phyloP scores from a whole-genome alignment of 2,113 vertebrate genomes.

The Dendrocopos noguchii region DNA sequence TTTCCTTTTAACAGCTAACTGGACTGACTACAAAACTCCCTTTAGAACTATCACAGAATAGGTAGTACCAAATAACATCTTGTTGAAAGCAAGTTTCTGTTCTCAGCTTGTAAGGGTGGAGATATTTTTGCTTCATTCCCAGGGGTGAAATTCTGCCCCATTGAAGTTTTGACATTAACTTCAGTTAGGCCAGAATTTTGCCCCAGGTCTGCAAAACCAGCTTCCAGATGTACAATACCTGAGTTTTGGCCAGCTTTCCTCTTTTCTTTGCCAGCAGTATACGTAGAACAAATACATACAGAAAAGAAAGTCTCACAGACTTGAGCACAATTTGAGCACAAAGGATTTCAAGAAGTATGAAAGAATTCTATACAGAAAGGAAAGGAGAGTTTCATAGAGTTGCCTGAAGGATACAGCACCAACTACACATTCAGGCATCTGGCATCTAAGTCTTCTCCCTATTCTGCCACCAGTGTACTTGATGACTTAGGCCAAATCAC shows the following conservation, averaged over 20 bases:
- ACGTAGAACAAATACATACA: conserved; percentile 1
- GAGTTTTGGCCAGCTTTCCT: conserved; percentile 20
- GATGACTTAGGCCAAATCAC: not conserved
- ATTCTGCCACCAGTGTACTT: not conserved
- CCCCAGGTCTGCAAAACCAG: conserved; percentile 39
- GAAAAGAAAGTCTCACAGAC: not conserved
- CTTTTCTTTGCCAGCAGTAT: not conserved
- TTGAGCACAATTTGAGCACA: not conserved
- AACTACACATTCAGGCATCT: not conserved
- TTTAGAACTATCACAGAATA: not conserved
- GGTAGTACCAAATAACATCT: not conserved
- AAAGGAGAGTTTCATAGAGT: not conserved
- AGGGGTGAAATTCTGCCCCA: conserved; percentile 46
- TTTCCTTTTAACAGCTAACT: not conserved
- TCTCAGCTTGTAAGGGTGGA: conserved; percentile 47
- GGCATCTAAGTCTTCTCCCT: not conserved
- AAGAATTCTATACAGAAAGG: not conserved
- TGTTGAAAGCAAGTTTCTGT: conserved; percentile 44
- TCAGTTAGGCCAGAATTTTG: not conserved
- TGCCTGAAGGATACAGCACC: not conserved
- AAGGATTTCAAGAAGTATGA: not conserved
- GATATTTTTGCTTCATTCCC: conserved; percentile 35
- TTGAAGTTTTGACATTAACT: conserved; percentile 46
- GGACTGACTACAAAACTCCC: not conserved
- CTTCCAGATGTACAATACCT: conserved; percentile 60